Conservation (phyloP, 2,797 vertebrate genomes). For the Apogon hyalosoma region DNA sequence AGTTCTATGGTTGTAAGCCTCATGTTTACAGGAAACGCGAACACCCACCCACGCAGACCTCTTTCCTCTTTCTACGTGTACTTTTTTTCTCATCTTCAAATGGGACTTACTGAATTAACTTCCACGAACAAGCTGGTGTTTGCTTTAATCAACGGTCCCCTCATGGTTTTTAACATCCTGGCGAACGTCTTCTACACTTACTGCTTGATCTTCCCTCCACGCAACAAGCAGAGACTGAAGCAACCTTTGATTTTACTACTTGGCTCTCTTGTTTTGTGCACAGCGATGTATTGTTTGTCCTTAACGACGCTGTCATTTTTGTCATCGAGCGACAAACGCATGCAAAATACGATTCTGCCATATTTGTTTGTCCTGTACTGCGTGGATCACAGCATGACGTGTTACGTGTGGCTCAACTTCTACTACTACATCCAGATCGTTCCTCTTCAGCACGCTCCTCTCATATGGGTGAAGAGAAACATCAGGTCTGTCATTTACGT, state of each 20-base stretch:
- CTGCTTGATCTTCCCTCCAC: slow-evolving; percentile 45
- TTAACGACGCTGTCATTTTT: rapidly evolving
- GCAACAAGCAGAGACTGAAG: slow-evolving; percentile 35
- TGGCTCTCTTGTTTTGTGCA: slow-evolving; percentile 39
- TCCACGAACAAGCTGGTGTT: slow-evolving; percentile 3
- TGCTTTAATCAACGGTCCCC: slow-evolving; percentile 29
- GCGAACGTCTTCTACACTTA: slow-evolving; percentile 58
- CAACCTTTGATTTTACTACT: slow-evolving; percentile 63
- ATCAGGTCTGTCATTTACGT: slow-evolving; percentile 50
- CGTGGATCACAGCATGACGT: slow-evolving; percentile 32
- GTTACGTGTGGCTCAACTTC: slow-evolving; percentile 63
- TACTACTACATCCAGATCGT: slow-evolving; percentile 70
- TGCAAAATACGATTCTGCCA: rapidly evolving
- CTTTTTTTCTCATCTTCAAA: neutral
- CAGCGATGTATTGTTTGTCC: slow-evolving; percentile 17
- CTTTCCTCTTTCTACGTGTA: neutral
- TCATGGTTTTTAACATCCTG: slow-evolving; percentile 5
- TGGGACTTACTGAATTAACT: rapidly evolving
- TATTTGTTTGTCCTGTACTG: neutral
- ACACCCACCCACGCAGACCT: too few species aligned
- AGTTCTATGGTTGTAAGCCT: neutral
- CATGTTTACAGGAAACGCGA: neutral
- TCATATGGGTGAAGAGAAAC: slow-evolving; percentile 68
- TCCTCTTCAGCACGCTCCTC: slow-evolving; percentile 30
- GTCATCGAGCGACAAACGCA: rapidly evolving